These are phyloP conservation scores for Neuroscelio doddi DNA, from an alignment of 2,888 invertebrate species.

Conservation along the genomic window DNA sequence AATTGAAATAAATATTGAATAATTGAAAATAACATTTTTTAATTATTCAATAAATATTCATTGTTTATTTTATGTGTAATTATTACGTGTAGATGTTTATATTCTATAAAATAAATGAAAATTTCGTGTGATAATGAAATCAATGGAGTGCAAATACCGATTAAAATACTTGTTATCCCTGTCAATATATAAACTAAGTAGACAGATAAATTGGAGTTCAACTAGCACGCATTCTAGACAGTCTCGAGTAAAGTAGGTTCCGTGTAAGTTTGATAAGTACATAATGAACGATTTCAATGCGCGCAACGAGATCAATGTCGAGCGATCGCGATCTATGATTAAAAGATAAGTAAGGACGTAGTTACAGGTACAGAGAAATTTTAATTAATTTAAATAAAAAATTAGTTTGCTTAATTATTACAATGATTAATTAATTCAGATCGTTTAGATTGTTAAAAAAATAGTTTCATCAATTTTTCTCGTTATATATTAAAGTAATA, in stretches of 20 bases:
- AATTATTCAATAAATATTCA: too few relatives aligned
- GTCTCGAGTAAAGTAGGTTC: conserved; percentile 27
- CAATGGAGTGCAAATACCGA: conserved; percentile 20
- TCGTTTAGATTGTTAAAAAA: too few relatives aligned
- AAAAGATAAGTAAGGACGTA: conserved; percentile 21
- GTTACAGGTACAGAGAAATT: too few relatives aligned
- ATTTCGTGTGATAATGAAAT: conserved; percentile 41
- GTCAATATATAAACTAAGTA: conserved; percentile 29
- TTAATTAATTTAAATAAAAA: too few relatives aligned
- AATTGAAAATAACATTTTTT: too few relatives aligned
- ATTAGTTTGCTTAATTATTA: too few relatives aligned
- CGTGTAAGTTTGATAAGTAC: conserved; percentile 38
- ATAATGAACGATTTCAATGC: conserved; percentile 37
- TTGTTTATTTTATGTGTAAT: too few relatives aligned
- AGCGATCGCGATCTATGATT: conserved; percentile 42
- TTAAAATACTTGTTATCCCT: conserved; percentile 21
- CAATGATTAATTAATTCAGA: too few relatives aligned
- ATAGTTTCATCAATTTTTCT: too few relatives aligned
- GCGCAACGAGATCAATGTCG: conserved; percentile 47
- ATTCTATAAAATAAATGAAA: background rate
- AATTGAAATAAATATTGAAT: too few relatives aligned
- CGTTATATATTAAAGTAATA: too few relatives aligned
- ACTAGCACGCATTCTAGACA: conserved; percentile 22
- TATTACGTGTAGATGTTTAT: too few relatives aligned
- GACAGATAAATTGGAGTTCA: conserved; percentile 32